Percentiles rank a stretch among this genome's conserved stretches.
Evolutionary conservation across 2,113 vertebrate genomes (phyloP).

Genomic region (Callithrix jacchus): DNA sequence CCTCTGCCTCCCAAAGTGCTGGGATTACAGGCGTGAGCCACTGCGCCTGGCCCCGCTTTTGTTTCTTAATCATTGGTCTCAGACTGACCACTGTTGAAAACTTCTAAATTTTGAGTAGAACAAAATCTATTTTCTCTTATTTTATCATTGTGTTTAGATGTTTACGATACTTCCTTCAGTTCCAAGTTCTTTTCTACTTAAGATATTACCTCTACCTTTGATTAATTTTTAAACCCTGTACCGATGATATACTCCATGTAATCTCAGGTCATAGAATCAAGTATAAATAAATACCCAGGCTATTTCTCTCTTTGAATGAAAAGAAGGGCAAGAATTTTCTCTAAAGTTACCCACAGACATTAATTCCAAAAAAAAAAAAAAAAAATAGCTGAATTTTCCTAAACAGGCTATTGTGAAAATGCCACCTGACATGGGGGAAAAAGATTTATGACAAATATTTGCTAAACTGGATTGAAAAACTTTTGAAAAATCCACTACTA

Average conservation of each 20-base stretch:
- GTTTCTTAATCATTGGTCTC: background rate
- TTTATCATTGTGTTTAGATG: background rate
- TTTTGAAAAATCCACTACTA: background rate
- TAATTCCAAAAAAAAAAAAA: background rate
- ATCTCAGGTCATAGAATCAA: background rate
- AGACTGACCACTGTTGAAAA: background rate
- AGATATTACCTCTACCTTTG: background rate
- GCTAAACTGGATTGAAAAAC: background rate
- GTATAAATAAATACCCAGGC: background rate
- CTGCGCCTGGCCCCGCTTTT: too few relatives aligned
- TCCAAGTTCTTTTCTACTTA: background rate
- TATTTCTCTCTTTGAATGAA: background rate
- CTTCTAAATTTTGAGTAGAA: background rate
- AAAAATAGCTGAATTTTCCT: background rate
- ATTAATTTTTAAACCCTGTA: background rate
- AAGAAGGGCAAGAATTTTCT: background rate
- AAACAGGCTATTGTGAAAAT: background rate
- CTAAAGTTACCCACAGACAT: background rate
- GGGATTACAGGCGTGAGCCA: too few relatives aligned
- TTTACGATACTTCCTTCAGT: background rate
- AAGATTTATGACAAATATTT: background rate
- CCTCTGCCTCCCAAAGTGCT: too few relatives aligned
- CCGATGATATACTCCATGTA: background rate
- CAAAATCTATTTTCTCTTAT: background rate
- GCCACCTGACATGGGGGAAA: background rate